Base-by-base conservation (phyloP, 64 coral and sea anemone genomes). In the Porites lutea region DNA sequence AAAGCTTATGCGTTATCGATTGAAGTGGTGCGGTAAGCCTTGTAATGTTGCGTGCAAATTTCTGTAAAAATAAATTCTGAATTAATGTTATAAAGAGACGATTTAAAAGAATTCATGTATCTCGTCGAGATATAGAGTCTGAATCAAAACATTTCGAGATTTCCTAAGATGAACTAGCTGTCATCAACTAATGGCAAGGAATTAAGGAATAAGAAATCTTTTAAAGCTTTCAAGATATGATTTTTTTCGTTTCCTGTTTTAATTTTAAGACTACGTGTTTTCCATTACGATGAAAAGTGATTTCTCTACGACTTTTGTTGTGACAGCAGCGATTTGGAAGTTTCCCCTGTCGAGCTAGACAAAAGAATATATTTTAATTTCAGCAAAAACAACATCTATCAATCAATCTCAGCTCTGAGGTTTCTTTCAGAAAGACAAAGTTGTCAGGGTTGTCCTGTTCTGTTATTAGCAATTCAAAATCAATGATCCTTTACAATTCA, bases 391-490 rank as follows among this genome's bases (percentile, higher is more conserved):
- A 84, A 70, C 81, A 69, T 13, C 81, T 16, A 84, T 84, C 81
- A 84, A 84, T 84, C 81, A 84, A 46, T 84, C 63, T 84, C 46
- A 84, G 51, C 64, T 84, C 63, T 84, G 46, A 84, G 48, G 63
- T 45, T 52, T 84, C 69, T 84, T 21, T 52, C 69, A 84, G 81
- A 60, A 84, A 65, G 62, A 52, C 81, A 69, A 65, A 84, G 81
- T 84, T 84, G 81, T 84, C 81, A 84, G 52, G 63, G 62, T 68
- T 84, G 81, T 84, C 81, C 62, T 68, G 8, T 52, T 9, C 46
- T 52, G 81, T 84, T 84, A 84, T 84, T 84, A 84, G 81, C 81
- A 84, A 84, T 84, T 84, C 81, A 84, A 84, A 84, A 84, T 84
- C 81, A 84, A 66, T 69, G 81, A 84, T 68, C 47, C 62, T 84